phyloP scores from a whole-genome alignment of 2,113 vertebrate genomes.

The Mandrillus leucophaeus region DNA sequence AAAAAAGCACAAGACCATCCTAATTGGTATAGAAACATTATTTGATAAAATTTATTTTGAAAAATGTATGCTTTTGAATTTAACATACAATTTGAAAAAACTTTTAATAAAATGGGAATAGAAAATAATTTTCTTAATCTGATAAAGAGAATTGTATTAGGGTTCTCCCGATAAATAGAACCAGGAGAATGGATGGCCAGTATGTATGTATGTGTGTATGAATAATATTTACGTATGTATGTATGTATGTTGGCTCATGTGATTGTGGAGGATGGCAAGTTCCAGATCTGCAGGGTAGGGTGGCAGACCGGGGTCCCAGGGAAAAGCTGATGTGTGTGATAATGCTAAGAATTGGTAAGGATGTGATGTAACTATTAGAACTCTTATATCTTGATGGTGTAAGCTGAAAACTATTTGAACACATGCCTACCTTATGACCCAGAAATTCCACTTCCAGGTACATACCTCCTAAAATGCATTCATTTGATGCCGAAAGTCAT shows the following conservation, averaged over 20 bases:
- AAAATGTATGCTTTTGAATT: no score
- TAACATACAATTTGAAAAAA: background rate
- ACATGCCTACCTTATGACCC: background rate
- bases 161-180: background rate
- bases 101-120: background rate
- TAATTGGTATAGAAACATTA: background rate
- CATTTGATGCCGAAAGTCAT: background rate
- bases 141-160: background rate
- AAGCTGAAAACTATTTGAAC: background rate
- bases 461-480: background rate
- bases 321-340: background rate
- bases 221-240: background rate
- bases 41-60: background rate
- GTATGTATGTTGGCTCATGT: background rate
- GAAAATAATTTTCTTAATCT: background rate
- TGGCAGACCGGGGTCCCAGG: background rate
- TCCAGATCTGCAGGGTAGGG: background rate
- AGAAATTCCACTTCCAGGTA: background rate
- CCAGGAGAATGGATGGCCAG: background rate
- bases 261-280: background rate
- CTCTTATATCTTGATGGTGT: background rate
- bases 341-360: background rate
- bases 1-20: background rate
- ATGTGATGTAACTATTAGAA: background rate
- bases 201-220: background rate